Base-by-base conservation (phyloP, 2,797 vertebrate genomes). In the Labroides dimidiatus region DNA sequence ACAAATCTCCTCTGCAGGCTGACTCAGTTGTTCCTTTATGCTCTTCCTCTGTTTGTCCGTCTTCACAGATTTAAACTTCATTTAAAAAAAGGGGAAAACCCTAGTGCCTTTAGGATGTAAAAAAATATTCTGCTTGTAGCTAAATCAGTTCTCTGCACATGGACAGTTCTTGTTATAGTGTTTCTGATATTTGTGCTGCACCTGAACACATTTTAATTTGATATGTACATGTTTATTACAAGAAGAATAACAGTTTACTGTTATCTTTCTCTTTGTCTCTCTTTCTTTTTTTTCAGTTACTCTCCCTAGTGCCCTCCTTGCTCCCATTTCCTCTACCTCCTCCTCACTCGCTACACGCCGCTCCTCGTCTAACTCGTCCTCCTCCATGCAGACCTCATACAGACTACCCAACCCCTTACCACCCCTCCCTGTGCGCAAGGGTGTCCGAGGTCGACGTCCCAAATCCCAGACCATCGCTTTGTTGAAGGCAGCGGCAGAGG, bases 371-470 rank as follows among this genome's bases (percentile, higher is more conserved):
- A 88, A 78, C 83, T 89, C 89, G 51, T 81, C 80, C 58, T 85
- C 87, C 80, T 82, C 84, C 82, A 95, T 96, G 96, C 96, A 96
- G 92, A 95, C 96, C 84, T 93, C 95, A 43, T 96, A 95, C 89
- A 94, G 96, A 88, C 92, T 94, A 64, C 91, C 90, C 67, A 81
- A 94, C 80, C 94, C 94, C 57, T 83, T 95, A 87, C 94, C 94
- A 48, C 93, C 84, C 52, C 93, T 94, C 57, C 95, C 94, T n/a
- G 90, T 93, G 72, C 95, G 93, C 86, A 98, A 96, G 86, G 94
- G 95, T 69, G 91, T 94, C 84, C 91, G 95, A 78, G 93, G 91
- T 74, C 91, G 94, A 2, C 91, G 94, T 21, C 94, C 94, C 50
- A 95, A 95, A 74, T 93, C 92, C 72, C 92, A 94, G 89, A 95